These are phyloP conservation scores for Drosophila anomalata DNA, from an alignment of 2,888 invertebrate species.

Conservation along the genomic window DNA sequence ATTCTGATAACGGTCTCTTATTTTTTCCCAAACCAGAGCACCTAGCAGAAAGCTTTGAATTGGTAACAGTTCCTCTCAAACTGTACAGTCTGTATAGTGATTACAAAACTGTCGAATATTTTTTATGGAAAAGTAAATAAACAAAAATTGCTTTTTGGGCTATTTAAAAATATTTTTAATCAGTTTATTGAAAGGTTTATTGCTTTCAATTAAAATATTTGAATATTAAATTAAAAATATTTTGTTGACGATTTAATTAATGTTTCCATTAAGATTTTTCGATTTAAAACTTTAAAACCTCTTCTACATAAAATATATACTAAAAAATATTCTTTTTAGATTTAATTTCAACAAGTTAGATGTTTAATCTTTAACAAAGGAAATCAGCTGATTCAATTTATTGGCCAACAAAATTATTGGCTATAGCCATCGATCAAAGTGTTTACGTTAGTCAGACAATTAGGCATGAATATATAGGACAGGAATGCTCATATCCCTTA, in stretches of 20 bases:
- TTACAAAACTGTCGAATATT: background rate
- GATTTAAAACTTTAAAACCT: no score
- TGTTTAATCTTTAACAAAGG: background rate
- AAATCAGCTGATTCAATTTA: slow-evolving; percentile 12
- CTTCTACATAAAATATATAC: no score
- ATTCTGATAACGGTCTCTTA: background rate
- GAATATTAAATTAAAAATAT: background rate
- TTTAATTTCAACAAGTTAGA: slow-evolving; percentile 1
- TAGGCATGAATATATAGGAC: slow-evolving; percentile 10
- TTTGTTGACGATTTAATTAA: background rate
- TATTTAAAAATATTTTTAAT: background rate
- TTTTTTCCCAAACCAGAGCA: background rate
- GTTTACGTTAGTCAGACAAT: slow-evolving; percentile 27
- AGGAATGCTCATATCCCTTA: slow-evolving; percentile 18
- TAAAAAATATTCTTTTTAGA: background rate
- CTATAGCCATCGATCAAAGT: slow-evolving; percentile 30
- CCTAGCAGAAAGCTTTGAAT: slow-evolving; percentile 4
- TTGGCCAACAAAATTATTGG: background rate
- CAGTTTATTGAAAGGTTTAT: background rate
- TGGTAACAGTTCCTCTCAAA: slow-evolving; percentile 17
- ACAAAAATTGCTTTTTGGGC: background rate
- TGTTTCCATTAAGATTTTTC: background rate
- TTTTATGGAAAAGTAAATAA: background rate
- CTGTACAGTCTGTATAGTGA: slow-evolving; percentile 1
- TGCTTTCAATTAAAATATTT: background rate